phyloP scores from a whole-genome alignment of 2,888 invertebrate species.

The Sepioteuthis lessoniana region DNA sequence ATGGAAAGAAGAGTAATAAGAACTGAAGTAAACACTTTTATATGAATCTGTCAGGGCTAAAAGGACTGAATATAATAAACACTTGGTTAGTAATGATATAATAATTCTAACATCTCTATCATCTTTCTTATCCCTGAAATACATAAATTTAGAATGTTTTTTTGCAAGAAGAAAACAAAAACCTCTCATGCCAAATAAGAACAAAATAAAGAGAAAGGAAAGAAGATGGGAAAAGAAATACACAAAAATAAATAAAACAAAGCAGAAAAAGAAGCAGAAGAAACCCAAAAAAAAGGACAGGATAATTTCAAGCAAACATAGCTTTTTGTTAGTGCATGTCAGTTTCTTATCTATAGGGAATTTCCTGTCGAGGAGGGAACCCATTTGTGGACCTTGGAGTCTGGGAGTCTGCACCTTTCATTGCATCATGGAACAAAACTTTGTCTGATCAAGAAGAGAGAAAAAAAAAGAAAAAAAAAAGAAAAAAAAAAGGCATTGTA shows the following conservation, averaged over 20 bases:
- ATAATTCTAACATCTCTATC: too few species aligned
- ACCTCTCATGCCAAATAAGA: not conserved
- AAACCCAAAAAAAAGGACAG: not conserved
- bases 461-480: not conserved
- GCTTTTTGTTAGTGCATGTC: conserved; percentile 8
- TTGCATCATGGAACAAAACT: conserved; percentile 2
- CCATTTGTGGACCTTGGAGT: not conserved
- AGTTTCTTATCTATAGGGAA: not conserved
- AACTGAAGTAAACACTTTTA: too few species aligned
- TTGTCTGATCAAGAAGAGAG: not conserved
- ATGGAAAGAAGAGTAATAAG: too few species aligned
- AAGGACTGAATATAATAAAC: too few species aligned
- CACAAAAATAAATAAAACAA: too few species aligned
- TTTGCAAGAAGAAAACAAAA: not conserved
- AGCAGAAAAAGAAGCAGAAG: too few species aligned
- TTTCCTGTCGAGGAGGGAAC: not conserved
- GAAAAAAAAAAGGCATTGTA: not conserved
- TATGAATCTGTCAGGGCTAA: too few species aligned
- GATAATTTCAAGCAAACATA: conserved; percentile 18
- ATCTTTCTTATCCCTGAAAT: too few species aligned
- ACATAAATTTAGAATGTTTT: too few species aligned
- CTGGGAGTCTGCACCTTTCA: not conserved
- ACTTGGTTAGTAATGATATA: too few species aligned
- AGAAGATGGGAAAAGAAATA: not conserved
- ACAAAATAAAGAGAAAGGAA: not conserved